Base-by-base conservation (phyloP, 2,888 invertebrate genomes). In the Eremobia ochroleuca region DNA sequence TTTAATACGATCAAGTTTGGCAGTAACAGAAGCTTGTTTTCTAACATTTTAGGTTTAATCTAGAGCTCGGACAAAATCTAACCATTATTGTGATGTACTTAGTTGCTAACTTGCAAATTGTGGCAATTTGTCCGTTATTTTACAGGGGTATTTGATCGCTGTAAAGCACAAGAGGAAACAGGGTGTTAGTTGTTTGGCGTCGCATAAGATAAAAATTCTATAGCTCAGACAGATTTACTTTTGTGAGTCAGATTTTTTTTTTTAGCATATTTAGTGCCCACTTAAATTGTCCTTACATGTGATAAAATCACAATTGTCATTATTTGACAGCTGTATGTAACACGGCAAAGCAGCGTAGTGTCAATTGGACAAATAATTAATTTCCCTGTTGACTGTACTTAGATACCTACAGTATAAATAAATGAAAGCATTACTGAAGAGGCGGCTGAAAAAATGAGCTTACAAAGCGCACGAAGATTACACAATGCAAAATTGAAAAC, bases 1-100 rank as follows among this genome's bases (percentile, higher is more conserved):
- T 95, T 94, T 93, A 93, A 93, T 91, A 92, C 90, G 90, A 90
- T 92, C 91, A 92, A 95, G 91, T 94, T 94, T 92, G 88, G 92
- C 92, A 93, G 93, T 93, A 93, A 94, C 93, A 93, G 93, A 91
- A 88, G 90, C 93, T 91, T 91, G 92, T 90, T 91, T 91, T 88
- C 89, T 88, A 91, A 90, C 81, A 83, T 79, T 89, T 89, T 89
- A 86, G 89, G 90, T 89, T 91, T 92, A 92, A 94, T 94, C 92
- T 91, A 90, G 87, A 87, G 78, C 88, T 73, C 71, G 66, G 89
- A 92, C 91, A 92, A 92, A 93, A 92, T 91, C 91, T 91, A 90
- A 90, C 89, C 90, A 91, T 92, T 92, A 92, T 91, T 91, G 89
- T 92, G 86, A 89, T 90, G 90, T 88, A 82, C 83, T 85, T 76